Evolutionary conservation across 2,113 vertebrate species (phyloP), one percentile per base, ranked within the genome.

Genomic region (Cyanoderma ruficeps): DNA sequence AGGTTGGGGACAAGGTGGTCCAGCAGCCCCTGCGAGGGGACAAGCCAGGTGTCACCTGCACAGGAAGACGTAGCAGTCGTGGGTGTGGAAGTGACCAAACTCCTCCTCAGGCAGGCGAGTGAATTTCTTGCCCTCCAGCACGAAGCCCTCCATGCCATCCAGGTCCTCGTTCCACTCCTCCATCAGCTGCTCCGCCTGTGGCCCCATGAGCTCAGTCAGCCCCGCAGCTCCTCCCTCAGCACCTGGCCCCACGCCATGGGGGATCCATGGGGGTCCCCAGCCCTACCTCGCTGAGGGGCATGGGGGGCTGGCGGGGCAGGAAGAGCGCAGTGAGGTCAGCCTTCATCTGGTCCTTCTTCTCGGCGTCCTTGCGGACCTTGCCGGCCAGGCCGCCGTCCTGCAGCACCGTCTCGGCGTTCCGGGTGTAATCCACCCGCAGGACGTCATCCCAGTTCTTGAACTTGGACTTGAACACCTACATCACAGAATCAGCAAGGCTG

Each of bases 381-480:
- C 99, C 98, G 0, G 98, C 95, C 12, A 99, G 97, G 47, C 98
- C 98, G 0, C 96, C 96, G 0, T 92, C 97, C 95, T 99, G 98
- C 70, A 98, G 97, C 55, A 99, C 98, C 0, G 97, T 98, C 96
- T 99, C 99, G 0, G 99, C 99, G 0, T 99, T 99, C 91, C 99
- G 98, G 42, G 99, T 99, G 97, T 99, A 99, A 92, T 99, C 99
- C 91, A 99, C 99, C 1, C 98, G 99, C 94, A 99, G 89, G 59
- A 99, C 99, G 0, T 99, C 99, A 0, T 99, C 99, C 99, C 99
- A 99, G 87, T 99, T 99, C 98, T 99, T 99, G 97, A 99, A 99
- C 95, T 99, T 99, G 86, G 99, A 99, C 90, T 99, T 99, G 94
- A 99, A 99, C 88, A 99, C 99, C 99, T 99, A 44, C 24, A 44